Percentiles rank a stretch among this genome's conserved stretches.
These are phyloP conservation scores for Cyanocitta stelleri DNA, from an alignment of 2,113 vertebrate genomes.

Conservation along the genomic window DNA sequence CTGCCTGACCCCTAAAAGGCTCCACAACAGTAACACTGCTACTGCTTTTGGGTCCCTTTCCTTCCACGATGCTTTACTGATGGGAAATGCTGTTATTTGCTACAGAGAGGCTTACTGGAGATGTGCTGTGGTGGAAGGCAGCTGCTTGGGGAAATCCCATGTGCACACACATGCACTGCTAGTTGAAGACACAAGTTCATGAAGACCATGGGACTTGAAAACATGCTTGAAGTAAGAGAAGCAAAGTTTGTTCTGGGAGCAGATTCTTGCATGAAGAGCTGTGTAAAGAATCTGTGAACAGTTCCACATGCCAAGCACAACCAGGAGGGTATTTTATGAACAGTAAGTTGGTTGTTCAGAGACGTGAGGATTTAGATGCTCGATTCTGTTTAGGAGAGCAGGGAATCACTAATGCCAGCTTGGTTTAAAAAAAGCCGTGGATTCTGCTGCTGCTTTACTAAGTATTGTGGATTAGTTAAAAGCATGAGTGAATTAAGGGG, in stretches of 20 bases:
- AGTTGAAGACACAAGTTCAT: neutral
- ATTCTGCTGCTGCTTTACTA: neutral
- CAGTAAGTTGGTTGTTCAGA: neutral
- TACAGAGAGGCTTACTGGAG: neutral
- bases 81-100: neutral
- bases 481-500: slow-evolving; percentile 1
- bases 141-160: neutral
- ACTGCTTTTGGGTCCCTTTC: neutral
- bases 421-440: neutral
- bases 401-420: neutral
- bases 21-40: neutral
- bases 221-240: neutral
- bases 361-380: neutral
- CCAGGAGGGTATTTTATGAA: neutral
- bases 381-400: neutral
- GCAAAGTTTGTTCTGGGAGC: neutral
- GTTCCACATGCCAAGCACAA: neutral
- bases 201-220: neutral
- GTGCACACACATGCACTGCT: no score
- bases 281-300: neutral
- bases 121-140: neutral
- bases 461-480: slow-evolving; percentile 7
- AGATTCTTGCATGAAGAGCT: neutral
- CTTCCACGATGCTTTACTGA: neutral
- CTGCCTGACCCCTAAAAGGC: neutral